phyloP scores from a whole-genome alignment of 1,140 invertebrate genomes.

The Macrobrachium rosenbergii region DNA sequence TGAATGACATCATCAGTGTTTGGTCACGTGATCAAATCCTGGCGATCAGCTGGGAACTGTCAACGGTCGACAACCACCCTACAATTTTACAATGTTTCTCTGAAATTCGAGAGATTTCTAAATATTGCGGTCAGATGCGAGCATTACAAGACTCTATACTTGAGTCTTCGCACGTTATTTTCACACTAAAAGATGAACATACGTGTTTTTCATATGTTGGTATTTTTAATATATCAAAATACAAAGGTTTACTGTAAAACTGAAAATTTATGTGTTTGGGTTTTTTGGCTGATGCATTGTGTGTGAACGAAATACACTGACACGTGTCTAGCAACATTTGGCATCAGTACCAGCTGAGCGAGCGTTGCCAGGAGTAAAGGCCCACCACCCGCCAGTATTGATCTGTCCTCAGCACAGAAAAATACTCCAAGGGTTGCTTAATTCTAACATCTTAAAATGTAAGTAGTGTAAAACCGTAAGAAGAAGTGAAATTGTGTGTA shows the following conservation, averaged over 20 bases:
- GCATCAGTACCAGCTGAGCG: slow-evolving; percentile 42
- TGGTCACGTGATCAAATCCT: slow-evolving; percentile 52
- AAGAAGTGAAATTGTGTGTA: too few species aligned
- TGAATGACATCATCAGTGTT: slow-evolving; percentile 2
- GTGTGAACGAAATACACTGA: neutral
- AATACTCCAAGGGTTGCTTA: neutral
- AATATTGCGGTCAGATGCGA: neutral
- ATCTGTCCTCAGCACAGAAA: slow-evolving; percentile 41
- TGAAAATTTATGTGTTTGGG: too few species aligned
- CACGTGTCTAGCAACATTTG: slow-evolving; percentile 18
- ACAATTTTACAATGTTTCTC: neutral
- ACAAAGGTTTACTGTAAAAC: too few species aligned
- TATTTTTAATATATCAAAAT: too few species aligned
- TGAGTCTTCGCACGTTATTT: too few species aligned
- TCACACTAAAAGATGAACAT: too few species aligned
- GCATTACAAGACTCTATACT: too few species aligned
- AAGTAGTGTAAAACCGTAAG: too few species aligned
- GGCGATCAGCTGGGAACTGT: slow-evolving; percentile 60
- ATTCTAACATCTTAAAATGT: neutral
- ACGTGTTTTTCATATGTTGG: too few species aligned
- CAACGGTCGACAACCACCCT: slow-evolving; percentile 20
- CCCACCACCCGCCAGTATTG: slow-evolving; percentile 43
- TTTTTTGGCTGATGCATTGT: too few species aligned
- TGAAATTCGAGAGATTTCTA: neutral
- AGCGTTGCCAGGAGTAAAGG: slow-evolving; percentile 27